Base-by-base conservation (phyloP, 2,113 vertebrate genomes). In the Malurus melanocephalus region DNA sequence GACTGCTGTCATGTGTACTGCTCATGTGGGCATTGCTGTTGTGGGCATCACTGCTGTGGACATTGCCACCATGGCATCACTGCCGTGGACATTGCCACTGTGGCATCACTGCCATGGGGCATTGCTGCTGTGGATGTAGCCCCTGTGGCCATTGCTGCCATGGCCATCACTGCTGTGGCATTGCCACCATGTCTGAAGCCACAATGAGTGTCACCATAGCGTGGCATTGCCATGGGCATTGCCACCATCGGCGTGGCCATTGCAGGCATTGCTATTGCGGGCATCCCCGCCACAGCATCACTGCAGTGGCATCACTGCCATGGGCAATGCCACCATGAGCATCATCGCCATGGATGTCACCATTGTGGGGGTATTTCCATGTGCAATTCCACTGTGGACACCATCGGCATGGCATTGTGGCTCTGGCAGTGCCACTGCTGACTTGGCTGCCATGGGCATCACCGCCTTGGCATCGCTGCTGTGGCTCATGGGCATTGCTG, bases 131-230 rank as follows among this genome's bases (percentile, higher is more conserved):
- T 43, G 69, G 53, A 21, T 52, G 16, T 19, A 15, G 11, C 27
- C 27, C 45, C 46, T 6, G 0, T 40, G 40, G 76, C 40, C 43
- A 20, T 71, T 1, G 0, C 28, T 55, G 56, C 40, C 1, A 0
- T 60, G 62, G 74, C 10, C 3, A 43, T 42, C 28, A 13, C 61
- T 23, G 21, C 30, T 43, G 30, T 45, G 49, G 61, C 23, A 49
- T 19, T 83, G 68, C 15, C 49, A 55, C n/a, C 9, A 2, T 40
- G 19, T 42, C 42, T 48, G 24, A 55, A 23, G 49, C 49, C 19
- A 48, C 0, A 0, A 23, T 33, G 80, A 65, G 24, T 20, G 18
- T 30, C 59, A 45, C 59, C 32, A 35, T 26, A 48, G 42, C 30
- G 26, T 72, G 84, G 56, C 62, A 35, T 28, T 33, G 43, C 27